Percentiles rank a stretch among this genome's conserved stretches.
Evolutionary conservation across 2,888 invertebrate species (phyloP).

Genomic region (Sicus ferrugineus): DNA sequence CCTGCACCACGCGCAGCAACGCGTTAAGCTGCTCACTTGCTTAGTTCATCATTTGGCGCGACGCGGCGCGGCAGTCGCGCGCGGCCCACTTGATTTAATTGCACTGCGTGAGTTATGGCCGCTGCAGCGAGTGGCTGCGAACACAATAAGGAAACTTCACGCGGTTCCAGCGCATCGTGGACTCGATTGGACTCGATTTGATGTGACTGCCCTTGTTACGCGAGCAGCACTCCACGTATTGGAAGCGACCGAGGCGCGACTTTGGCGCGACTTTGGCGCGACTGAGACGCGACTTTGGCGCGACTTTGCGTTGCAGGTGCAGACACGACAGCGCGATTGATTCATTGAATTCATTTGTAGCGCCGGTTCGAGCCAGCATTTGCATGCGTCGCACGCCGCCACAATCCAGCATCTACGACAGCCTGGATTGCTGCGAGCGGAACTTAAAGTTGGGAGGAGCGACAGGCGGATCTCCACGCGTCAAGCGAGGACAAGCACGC

Average conservation of each 20-base stretch:
- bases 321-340: not conserved
- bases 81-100: conserved; percentile 37
- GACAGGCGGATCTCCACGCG: conserved; percentile 36
- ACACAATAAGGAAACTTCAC: not conserved
- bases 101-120: conserved; percentile 48
- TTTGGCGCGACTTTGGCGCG: too few species aligned
- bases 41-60: conserved; percentile 25
- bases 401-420: conserved; percentile 44
- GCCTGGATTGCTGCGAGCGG: conserved; percentile 16
- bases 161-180: not conserved
- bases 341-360: not conserved
- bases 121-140: conserved; percentile 46
- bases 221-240: not conserved
- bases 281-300: too few species aligned
- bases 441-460: conserved; percentile 17
- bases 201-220: too few species aligned
- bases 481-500: conserved; percentile 41
- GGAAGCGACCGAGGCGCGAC: not conserved
- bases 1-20: not conserved
- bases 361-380: conserved; percentile 3
- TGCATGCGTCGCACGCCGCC: conserved; percentile 40
- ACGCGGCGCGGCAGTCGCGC: not conserved
- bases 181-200: not conserved
- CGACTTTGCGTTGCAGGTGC: too few species aligned
- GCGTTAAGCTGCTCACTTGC: conserved; percentile 24